Conservation (phyloP, 2,888 invertebrate species). For the Sarcophaga variegata region DNA sequence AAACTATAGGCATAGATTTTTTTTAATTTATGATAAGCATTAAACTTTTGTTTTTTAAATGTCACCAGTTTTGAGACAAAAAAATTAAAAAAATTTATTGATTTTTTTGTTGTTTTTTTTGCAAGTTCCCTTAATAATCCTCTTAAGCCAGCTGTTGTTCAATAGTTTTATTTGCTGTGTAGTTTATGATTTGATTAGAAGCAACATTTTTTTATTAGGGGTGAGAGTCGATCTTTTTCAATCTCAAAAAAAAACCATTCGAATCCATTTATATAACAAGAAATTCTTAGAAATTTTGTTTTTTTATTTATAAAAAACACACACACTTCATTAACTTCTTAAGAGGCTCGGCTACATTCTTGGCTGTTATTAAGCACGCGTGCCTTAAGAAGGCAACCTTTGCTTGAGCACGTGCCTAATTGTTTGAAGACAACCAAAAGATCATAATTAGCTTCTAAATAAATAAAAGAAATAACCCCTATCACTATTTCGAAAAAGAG, state of each 20-base stretch:
- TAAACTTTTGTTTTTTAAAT: constrained; percentile 59
- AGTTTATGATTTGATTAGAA: constrained; percentile 48
- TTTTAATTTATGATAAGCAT: constrained; percentile 45
- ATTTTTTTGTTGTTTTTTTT: background rate
- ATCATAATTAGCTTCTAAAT: no score
- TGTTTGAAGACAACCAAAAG: no score
- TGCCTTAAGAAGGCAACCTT: no score
- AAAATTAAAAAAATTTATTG: constrained; percentile 46
- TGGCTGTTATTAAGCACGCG: no score
- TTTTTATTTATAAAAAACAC: no score
- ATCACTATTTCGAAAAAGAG: background rate
- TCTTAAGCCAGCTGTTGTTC: constrained; percentile 69
- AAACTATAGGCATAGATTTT: constrained; percentile 16
- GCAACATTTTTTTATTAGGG: constrained; percentile 5
- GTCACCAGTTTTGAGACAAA: constrained; percentile 53
- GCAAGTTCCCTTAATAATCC: constrained; percentile 69
- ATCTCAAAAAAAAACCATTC: background rate
- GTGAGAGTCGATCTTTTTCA: constrained; percentile 23
- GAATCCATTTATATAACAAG: no score
- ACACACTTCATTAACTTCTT: no score
- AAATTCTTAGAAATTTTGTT: no score
- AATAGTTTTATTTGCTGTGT: constrained; percentile 18
- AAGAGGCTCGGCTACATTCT: no score
- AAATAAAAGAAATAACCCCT: background rate
- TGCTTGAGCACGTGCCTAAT: no score